These are phyloP conservation scores for Mohoua ochrocephala DNA, from an alignment of 2,113 vertebrate species.

Conservation along the genomic window DNA sequence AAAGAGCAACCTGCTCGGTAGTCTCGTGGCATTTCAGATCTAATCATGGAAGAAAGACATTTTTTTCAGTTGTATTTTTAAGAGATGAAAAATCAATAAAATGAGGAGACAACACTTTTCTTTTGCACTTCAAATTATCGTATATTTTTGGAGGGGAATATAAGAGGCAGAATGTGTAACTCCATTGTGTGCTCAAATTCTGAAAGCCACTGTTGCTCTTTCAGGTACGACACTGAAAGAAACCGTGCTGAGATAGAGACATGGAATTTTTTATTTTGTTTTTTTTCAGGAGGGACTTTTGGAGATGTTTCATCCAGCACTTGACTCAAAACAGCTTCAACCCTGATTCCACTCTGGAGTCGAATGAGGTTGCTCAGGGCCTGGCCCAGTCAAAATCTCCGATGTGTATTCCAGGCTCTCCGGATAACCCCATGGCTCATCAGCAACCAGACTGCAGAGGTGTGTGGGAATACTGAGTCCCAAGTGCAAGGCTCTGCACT, in stretches of 20 bases:
- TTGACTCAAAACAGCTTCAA: background rate
- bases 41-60: background rate
- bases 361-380: background rate
- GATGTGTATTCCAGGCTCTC: background rate
- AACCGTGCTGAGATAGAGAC: background rate
- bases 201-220: background rate
- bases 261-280: background rate
- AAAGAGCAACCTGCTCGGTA: background rate
- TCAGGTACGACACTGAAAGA: background rate
- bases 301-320: background rate
- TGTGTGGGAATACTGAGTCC: background rate
- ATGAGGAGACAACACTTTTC: background rate
- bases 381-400: background rate
- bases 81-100: background rate
- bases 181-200: background rate
- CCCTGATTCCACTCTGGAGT: background rate
- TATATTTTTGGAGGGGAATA: background rate
- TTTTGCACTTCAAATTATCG: background rate
- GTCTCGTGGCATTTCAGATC: background rate
- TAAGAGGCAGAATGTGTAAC: background rate
- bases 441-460: background rate
- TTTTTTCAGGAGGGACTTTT: background rate
- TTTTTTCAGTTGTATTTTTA: background rate
- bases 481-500: rapidly evolving
- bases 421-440: background rate